Evolutionary conservation across 2,888 invertebrate genomes (phyloP).

Genomic region (Camponotus fellah): DNA sequence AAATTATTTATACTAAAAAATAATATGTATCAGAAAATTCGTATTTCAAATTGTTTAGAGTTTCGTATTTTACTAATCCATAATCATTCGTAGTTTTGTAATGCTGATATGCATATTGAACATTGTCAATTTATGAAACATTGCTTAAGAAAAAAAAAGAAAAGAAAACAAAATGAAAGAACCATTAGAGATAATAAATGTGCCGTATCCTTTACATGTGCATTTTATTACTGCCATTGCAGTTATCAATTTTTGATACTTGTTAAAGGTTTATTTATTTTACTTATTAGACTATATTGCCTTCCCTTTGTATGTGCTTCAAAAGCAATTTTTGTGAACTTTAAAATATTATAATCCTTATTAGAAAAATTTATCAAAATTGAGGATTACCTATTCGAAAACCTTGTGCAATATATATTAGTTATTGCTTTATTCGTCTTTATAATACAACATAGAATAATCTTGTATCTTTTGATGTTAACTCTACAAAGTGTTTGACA

Average conservation of each 20-base stretch:
- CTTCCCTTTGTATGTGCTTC: neutral
- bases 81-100: conserved; percentile 40
- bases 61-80: conserved; percentile 29
- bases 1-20: conserved; percentile 15
- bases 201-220: conserved; percentile 51
- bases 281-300: neutral
- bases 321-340: neutral
- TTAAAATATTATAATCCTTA: neutral
- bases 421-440: neutral
- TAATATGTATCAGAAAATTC: conserved; percentile 15
- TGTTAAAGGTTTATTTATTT: conserved; percentile 19
- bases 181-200: conserved; percentile 49
- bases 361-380: neutral
- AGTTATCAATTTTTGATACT: conserved; percentile 28
- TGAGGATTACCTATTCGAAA: neutral
- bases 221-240: conserved; percentile 41
- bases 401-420: conserved; percentile 15
- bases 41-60: conserved; percentile 26
- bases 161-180: conserved; percentile 31
- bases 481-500: neutral
- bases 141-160: conserved; percentile 27
- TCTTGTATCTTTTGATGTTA: conserved; percentile 13
- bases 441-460: neutral
- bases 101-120: conserved; percentile 42
- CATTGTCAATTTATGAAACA: conserved; percentile 49